A percentile compares a stretch with the other conserved stretches of the same genome.
phyloP scores from a whole-genome alignment of 1,140 invertebrate genomes.

The Drosophila nikananu region DNA sequence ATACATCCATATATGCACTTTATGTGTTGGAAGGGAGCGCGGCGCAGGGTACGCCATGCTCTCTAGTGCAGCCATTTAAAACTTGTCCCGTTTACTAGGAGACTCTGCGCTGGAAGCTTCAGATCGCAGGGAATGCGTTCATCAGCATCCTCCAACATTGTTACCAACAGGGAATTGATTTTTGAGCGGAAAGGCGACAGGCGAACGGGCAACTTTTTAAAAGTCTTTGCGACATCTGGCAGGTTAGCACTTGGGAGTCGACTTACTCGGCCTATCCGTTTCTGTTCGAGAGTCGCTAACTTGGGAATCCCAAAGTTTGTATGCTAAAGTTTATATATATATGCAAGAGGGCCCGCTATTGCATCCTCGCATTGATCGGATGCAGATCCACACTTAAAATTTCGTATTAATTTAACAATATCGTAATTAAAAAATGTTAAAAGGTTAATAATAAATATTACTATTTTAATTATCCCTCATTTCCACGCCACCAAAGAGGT shows the following conservation, averaged over 20 bases:
- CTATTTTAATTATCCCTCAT: too few species aligned
- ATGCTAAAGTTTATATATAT: background rate
- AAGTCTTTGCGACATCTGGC: constrained; percentile 21
- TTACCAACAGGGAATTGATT: constrained; percentile 52
- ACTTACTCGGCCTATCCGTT: constrained; percentile 1
- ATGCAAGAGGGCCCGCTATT: too few species aligned
- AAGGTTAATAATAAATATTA: too few species aligned
- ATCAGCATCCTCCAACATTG: constrained; percentile 56
- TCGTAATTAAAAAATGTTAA: too few species aligned
- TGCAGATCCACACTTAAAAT: too few species aligned
- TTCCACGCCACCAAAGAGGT: too few species aligned
- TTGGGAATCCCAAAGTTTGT: background rate
- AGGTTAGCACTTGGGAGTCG: constrained; percentile 5
- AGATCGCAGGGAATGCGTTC: constrained; percentile 15
- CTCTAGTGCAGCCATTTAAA: constrained; percentile 56
- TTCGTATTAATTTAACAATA: too few species aligned
- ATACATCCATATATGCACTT: constrained; percentile 60
- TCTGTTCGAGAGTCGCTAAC: background rate
- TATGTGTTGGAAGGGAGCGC: constrained; percentile 56
- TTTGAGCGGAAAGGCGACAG: constrained; percentile 14
- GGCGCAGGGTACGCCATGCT: constrained; percentile 49
- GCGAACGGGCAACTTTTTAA: background rate
- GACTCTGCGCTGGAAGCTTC: background rate
- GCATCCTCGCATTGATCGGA: too few species aligned
- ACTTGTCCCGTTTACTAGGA: constrained; percentile 37